phyloP scores from a whole-genome alignment of 2,888 invertebrate species.

The Isoperla grammatica region DNA sequence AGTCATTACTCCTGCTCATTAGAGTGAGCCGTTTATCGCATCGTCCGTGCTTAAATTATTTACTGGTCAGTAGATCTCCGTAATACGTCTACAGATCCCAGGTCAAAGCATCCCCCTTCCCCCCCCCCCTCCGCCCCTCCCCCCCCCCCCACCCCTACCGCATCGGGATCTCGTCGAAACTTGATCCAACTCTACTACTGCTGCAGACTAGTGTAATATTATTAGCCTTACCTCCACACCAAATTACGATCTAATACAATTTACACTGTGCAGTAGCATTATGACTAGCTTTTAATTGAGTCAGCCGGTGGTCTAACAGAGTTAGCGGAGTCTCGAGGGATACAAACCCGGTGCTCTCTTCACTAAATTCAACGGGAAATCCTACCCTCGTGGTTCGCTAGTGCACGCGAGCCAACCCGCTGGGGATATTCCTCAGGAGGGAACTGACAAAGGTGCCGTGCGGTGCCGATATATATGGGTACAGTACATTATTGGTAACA shows the following conservation, averaged over 20 bases:
- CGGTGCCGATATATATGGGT: too few species aligned
- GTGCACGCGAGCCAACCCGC: too few species aligned
- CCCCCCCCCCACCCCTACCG: background rate
- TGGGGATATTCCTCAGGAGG: too few species aligned
- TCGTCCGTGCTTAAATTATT: too few species aligned
- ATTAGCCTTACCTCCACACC: slow-evolving; percentile 25
- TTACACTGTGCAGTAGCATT: slow-evolving; percentile 29
- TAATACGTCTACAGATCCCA: background rate
- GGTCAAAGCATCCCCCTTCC: background rate
- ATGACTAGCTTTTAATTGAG: slow-evolving; percentile 30
- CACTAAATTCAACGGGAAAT: slow-evolving; percentile 4
- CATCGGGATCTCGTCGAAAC: slow-evolving; percentile 1
- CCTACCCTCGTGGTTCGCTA: background rate
- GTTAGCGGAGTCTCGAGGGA: slow-evolving; percentile 12
- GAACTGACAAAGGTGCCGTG: too few species aligned
- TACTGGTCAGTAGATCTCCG: too few species aligned
- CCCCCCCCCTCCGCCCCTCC: slow-evolving; percentile 1
- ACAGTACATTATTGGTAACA: too few species aligned
- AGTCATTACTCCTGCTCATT: too few species aligned
- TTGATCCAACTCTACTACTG: slow-evolving; percentile 26
- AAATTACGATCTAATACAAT: slow-evolving; percentile 32
- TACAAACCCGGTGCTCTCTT: slow-evolving; percentile 8
- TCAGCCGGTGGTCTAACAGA: slow-evolving; percentile 27
- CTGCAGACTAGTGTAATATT: slow-evolving; percentile 23
- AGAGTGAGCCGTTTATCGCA: too few species aligned